Evolutionary conservation across 2,888 invertebrate species (phyloP), one percentile per base, ranked within the genome.

Genomic region (Ptychoptera contaminata): DNA sequence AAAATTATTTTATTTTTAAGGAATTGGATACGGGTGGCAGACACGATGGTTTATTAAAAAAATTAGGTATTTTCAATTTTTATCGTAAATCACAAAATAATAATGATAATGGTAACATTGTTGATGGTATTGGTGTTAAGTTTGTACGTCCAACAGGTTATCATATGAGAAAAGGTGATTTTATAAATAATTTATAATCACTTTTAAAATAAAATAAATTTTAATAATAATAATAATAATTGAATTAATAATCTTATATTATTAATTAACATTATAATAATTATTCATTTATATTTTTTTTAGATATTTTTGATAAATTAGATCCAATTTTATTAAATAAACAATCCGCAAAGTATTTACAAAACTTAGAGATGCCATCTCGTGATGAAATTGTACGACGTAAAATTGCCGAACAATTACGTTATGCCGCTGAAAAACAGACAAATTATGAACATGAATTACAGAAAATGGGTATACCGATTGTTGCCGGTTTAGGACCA

Each of bases 391-490:
- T 65, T 39, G 52, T 62, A 51, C 46, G 58, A 55, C 46, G 54
- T 51, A 52, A 55, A 60, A 61, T 48, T 57, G 63, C 50, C 16
- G 62, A 63, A 43, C 59, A 59, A 34, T 55, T 60, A 53, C 52
- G 61, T 42, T 57, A 58, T 16, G 62, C 63, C 1, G 61, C 62
- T 2, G 67, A 67, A 48, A 58, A 49, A 40, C 53, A 54, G 43
- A 50, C 52, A 10, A 51, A 51, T 45, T 67, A 64, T 48, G 65
- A 62, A 49, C 62, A 58, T 50, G 63, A 65, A 31, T 48, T 66
- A 42, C 63, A 65, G 14, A 58, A 63, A 41, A 65, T 65, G 63
- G 64, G 64, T 4, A 57, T 66, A 7, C 64, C 65, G 4, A 53
- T 56, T 15, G 57, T 65, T 40, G 56, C 63, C 6, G 64, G 61